phyloP scores from a whole-genome alignment of 2,113 vertebrate species.

The Phrynosoma blainvillii region DNA sequence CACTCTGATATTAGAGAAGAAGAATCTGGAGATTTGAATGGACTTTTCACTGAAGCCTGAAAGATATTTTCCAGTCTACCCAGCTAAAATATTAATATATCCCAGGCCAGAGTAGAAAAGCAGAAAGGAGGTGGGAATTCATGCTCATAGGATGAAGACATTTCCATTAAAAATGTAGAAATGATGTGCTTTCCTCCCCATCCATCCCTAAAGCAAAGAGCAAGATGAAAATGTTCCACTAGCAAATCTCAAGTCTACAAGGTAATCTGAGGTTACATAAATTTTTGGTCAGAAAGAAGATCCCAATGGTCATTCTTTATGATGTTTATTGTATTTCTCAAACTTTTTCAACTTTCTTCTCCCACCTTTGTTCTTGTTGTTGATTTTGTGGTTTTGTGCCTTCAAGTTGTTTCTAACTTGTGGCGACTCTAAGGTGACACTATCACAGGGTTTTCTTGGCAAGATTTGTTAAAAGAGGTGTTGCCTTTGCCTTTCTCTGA shows the following conservation, averaged over 20 bases:
- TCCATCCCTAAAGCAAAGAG: slow-evolving; percentile 47
- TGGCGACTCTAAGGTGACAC: neutral
- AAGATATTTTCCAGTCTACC: slow-evolving; percentile 53
- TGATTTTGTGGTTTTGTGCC: no score
- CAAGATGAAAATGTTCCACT: slow-evolving; percentile 41
- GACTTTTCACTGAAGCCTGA: slow-evolving; percentile 56
- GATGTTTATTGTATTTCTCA: slow-evolving; percentile 12
- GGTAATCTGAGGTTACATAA: slow-evolving; percentile 35
- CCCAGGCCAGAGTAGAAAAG: slow-evolving; percentile 45
- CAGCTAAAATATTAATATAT: slow-evolving; percentile 75
- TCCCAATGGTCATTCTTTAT: slow-evolving; percentile 31
- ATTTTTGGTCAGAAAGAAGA: slow-evolving; percentile 35
- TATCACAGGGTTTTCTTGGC: neutral
- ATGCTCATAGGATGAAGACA: slow-evolving; percentile 55
- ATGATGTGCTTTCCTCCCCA: slow-evolving; percentile 21
- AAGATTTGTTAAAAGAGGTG: no score
- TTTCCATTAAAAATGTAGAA: slow-evolving; percentile 53
- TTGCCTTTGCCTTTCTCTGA: no score
- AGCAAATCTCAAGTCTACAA: slow-evolving; percentile 42
- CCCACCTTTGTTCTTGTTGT: neutral
- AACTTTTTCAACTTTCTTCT: neutral
- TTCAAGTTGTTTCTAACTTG: neutral
- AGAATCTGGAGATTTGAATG: slow-evolving; percentile 47
- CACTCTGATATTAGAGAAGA: slow-evolving; percentile 44
- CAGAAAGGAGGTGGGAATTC: slow-evolving; percentile 30